Conservation (phyloP, 1,140 invertebrate species). For the Propsilocerus akamusi region DNA sequence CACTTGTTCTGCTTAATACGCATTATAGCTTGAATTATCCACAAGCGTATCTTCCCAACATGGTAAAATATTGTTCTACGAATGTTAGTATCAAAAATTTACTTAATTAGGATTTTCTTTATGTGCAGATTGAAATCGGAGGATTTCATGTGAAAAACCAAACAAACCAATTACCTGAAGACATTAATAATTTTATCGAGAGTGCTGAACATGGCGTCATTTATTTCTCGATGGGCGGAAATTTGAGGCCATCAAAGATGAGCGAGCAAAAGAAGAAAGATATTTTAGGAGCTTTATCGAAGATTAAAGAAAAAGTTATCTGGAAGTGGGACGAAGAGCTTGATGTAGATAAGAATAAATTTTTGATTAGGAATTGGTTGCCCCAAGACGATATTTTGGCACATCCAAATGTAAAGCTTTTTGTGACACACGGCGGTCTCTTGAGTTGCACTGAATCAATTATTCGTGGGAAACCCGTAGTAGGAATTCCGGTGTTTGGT, state of each 20-base stretch:
- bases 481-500: constrained; percentile 45
- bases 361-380: constrained; percentile 35
- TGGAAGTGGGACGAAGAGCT: constrained; percentile 43
- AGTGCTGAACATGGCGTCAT: constrained; percentile 37
- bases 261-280: constrained; percentile 24
- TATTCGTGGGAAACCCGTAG: constrained; percentile 44
- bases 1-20: constrained; percentile 20
- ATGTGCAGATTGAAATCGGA: constrained; percentile 30
- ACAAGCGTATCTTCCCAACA: constrained; percentile 19
- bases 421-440: constrained; percentile 45
- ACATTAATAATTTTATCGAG: constrained; percentile 37
- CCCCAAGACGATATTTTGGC: constrained; percentile 39
- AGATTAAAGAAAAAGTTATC: constrained; percentile 35
- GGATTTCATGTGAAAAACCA: constrained; percentile 32
- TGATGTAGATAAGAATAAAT: constrained; percentile 24
- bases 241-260: constrained; percentile 24
- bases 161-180: constrained; percentile 23
- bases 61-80: constrained; percentile 8
- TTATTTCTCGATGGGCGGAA: constrained; percentile 40
- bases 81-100: constrained; percentile 9
- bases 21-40: constrained; percentile 20
- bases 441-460: constrained; percentile 43
- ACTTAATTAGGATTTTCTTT: neutral
- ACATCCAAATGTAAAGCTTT: constrained; percentile 41
- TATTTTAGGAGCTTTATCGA: constrained; percentile 29